Conservation (phyloP, 2,797 vertebrate genomes). For the Phaenicophaeus curvirostris region DNA sequence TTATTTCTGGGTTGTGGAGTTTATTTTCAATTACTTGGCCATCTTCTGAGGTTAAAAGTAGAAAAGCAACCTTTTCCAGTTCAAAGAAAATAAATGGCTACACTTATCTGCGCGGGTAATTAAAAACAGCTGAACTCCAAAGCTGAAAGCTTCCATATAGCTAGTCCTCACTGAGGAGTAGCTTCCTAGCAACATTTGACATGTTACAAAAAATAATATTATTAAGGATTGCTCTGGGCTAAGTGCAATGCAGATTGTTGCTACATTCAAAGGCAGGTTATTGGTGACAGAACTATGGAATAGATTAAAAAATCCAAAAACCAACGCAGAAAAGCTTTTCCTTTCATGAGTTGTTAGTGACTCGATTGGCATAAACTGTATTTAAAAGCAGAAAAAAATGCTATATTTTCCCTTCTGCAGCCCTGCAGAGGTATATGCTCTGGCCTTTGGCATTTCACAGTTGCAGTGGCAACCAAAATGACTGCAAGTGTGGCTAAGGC, state of each 20-base stretch:
- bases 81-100: conserved; percentile 62
- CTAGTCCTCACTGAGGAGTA: not conserved
- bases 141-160: conserved; percentile 4
- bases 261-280: not conserved
- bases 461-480: not conserved
- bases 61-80: conserved; percentile 54
- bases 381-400: conserved; percentile 4
- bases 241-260: not conserved
- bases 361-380: not conserved
- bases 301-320: not conserved
- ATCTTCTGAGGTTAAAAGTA: conserved; percentile 64
- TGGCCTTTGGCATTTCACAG: not conserved
- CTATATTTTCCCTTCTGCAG: not conserved
- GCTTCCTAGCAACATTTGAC: not conserved
- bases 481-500: not conserved
- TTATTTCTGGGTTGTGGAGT: conserved; percentile 29
- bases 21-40: conserved; percentile 14
- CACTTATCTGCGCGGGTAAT: conserved; percentile 56
- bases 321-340: not conserved
- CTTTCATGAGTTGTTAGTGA: not conserved
- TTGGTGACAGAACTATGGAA: not conserved
- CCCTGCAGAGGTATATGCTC: not conserved
- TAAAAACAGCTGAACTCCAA: conserved; percentile 47
- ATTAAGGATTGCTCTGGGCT: not conserved
- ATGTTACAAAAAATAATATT: conserved; percentile 1